Percentiles rank a stretch among this genome's conserved stretches.
phyloP scores from a whole-genome alignment of 92 coral and sea anemone genomes.

The Desmophyllum pertusum region DNA sequence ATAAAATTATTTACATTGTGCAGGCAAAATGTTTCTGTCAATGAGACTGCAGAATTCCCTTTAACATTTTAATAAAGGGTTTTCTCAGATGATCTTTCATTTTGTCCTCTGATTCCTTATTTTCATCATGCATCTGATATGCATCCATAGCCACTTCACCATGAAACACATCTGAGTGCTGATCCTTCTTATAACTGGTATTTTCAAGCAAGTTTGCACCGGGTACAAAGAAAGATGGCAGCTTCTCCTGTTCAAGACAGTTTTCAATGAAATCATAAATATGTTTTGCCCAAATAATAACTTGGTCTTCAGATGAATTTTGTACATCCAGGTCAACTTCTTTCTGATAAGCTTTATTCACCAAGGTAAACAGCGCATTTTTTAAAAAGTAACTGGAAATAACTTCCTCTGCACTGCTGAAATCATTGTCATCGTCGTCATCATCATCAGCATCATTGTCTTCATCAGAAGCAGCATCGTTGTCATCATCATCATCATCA shows the following conservation, averaged over 20 bases:
- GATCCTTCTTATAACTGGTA: constrained; percentile 22
- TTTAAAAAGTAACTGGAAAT: constrained; percentile 35
- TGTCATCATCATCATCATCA: not conserved
- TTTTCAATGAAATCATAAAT: constrained; percentile 31
- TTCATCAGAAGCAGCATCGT: not conserved
- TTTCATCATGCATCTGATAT: constrained; percentile 27
- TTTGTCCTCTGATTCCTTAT: constrained; percentile 28
- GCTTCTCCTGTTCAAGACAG: constrained; percentile 20
- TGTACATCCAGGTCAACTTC: constrained; percentile 23
- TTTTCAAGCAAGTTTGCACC: constrained; percentile 32
- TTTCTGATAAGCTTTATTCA: not conserved
- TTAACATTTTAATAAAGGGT: constrained; percentile 44
- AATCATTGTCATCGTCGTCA: too few species aligned
- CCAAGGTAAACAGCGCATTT: constrained; percentile 27
- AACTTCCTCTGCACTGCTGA: constrained; percentile 26
- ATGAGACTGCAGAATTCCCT: constrained; percentile 31
- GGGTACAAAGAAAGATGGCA: constrained; percentile 37
- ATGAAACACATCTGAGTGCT: constrained; percentile 29
- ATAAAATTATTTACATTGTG: not conserved
- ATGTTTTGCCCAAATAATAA: constrained; percentile 12
- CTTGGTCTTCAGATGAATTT: constrained; percentile 7
- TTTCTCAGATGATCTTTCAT: constrained; percentile 17
- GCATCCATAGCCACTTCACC: constrained; percentile 44
- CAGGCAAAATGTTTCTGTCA: not conserved
- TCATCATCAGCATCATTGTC: too few species aligned